A percentile compares a stretch with the other conserved stretches of the same genome.
Conservation (phyloP, 1,140 invertebrate genomes). For the Holotrichia oblita region DNA sequence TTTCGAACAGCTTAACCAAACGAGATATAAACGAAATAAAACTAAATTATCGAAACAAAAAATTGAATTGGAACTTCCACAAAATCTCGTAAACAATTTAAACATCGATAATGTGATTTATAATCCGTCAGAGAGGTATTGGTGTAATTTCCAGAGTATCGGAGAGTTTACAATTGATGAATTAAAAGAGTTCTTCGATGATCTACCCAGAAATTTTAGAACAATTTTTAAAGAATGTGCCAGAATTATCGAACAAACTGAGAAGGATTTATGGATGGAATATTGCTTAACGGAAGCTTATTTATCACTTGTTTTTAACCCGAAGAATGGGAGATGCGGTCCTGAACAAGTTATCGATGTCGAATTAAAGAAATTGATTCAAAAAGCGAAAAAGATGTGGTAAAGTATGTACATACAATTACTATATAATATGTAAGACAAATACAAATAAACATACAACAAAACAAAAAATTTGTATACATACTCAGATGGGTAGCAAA, state of each 20-base stretch:
- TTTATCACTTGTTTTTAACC: slow-evolving; percentile 46
- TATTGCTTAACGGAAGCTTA: slow-evolving; percentile 50
- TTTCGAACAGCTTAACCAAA: not conserved
- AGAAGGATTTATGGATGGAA: slow-evolving; percentile 50
- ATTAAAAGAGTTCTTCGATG: slow-evolving; percentile 46
- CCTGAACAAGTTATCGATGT: slow-evolving; percentile 35
- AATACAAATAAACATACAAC: too few relatives aligned
- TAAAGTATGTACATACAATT: too few relatives aligned
- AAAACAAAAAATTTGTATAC: too few relatives aligned
- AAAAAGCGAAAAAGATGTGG: slow-evolving; percentile 37
- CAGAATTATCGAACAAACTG: slow-evolving; percentile 52
- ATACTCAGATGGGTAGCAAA: too few relatives aligned
- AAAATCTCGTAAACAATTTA: not conserved
- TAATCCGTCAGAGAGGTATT: slow-evolving; percentile 51
- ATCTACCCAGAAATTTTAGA: slow-evolving; percentile 50
- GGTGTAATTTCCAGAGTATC: slow-evolving; percentile 49
- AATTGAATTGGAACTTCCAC: not conserved
- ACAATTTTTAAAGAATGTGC: slow-evolving; percentile 52
- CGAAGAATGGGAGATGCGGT: not conserved
- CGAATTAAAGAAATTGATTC: slow-evolving; percentile 40
- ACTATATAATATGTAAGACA: too few relatives aligned
- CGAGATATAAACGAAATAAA: not conserved
- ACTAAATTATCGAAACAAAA: not conserved
- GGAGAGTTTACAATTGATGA: slow-evolving; percentile 45
- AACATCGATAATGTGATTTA: slow-evolving; percentile 40